phyloP scores from a whole-genome alignment of 2,888 invertebrate genomes.

The Nowickia ferox region DNA sequence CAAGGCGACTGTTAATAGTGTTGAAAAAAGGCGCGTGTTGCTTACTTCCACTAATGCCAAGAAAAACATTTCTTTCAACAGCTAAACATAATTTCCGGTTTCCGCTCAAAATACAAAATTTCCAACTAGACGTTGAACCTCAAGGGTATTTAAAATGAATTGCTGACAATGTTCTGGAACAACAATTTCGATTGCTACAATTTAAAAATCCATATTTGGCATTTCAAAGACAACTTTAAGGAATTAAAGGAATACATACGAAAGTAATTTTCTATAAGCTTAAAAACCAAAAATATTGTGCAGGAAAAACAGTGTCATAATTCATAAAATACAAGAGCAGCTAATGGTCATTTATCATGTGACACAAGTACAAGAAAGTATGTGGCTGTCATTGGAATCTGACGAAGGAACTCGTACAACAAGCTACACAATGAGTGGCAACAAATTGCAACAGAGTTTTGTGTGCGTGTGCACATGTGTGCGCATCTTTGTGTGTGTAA shows the following conservation, averaged over 20 bases:
- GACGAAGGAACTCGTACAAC: conserved; percentile 22
- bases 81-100: conserved; percentile 75
- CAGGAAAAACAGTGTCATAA: conserved; percentile 71
- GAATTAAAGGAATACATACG: conserved; percentile 13
- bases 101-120: conserved; percentile 52
- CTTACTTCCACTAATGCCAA: conserved; percentile 24
- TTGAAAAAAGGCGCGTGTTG: conserved; percentile 64
- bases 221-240: conserved; percentile 27
- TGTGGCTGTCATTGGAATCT: conserved; percentile 37
- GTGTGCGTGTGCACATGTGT: neutral
- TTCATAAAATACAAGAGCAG: conserved; percentile 72
- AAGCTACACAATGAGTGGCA: conserved; percentile 48
- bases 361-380: conserved; percentile 72
- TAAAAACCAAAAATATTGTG: conserved; percentile 12
- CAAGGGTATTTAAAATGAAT: conserved; percentile 75
- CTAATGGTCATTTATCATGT: conserved; percentile 76
- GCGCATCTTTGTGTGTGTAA: neutral
- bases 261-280: neutral
- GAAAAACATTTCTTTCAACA: conserved; percentile 59
- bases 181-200: conserved; percentile 63
- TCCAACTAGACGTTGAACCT: conserved; percentile 63
- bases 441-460: conserved; percentile 60
- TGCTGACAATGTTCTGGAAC: conserved; percentile 72
- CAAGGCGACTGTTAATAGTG: conserved; percentile 52
- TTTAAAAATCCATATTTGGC: conserved; percentile 42